A percentile compares a stretch with the other conserved stretches of the same genome.
Conservation (phyloP, 2,797 vertebrate species). For the Sphaeramia orbicularis region DNA sequence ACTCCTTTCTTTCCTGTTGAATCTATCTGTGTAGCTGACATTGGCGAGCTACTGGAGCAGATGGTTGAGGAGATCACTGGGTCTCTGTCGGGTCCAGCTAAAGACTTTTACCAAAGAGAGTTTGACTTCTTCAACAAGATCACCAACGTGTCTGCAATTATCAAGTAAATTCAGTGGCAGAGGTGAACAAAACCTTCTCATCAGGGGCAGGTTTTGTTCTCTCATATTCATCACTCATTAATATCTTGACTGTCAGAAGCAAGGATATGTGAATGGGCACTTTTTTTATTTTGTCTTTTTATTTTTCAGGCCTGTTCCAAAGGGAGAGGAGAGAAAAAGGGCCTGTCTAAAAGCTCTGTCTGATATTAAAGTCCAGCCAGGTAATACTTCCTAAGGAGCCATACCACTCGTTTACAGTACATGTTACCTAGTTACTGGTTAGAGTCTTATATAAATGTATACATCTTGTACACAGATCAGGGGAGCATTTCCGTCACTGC, state of each 20-base stretch:
- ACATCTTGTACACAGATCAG: too few species aligned
- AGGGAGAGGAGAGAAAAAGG: slow-evolving; percentile 96
- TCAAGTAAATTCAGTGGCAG: slow-evolving; percentile 86
- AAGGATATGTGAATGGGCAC: neutral
- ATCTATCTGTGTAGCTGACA: slow-evolving; percentile 87
- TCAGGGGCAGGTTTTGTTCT: too few species aligned
- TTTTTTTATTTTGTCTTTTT: slow-evolving; percentile 1
- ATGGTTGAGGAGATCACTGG: slow-evolving; percentile 95
- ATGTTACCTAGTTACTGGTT: too few species aligned
- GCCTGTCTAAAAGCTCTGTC: slow-evolving; percentile 96
- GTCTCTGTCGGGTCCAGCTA: slow-evolving; percentile 94
- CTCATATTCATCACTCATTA: neutral
- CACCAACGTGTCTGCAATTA: slow-evolving; percentile 95
- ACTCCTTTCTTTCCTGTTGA: neutral
- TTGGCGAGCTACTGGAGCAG: slow-evolving; percentile 96
- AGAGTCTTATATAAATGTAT: too few species aligned
- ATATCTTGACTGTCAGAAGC: neutral
- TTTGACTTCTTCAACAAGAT: slow-evolving; percentile 99
- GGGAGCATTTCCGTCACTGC: too few species aligned
- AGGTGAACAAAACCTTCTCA: neutral
- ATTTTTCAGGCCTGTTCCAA: slow-evolving; percentile 91
- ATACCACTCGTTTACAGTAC: too few species aligned
- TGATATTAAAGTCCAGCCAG: slow-evolving; percentile 96
- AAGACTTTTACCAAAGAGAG: slow-evolving; percentile 97
- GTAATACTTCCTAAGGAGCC: slow-evolving; percentile 70